A percentile compares a stretch with the other conserved stretches of the same genome.
phyloP scores from a whole-genome alignment of 2,888 invertebrate species.

The Lottia scabra region DNA sequence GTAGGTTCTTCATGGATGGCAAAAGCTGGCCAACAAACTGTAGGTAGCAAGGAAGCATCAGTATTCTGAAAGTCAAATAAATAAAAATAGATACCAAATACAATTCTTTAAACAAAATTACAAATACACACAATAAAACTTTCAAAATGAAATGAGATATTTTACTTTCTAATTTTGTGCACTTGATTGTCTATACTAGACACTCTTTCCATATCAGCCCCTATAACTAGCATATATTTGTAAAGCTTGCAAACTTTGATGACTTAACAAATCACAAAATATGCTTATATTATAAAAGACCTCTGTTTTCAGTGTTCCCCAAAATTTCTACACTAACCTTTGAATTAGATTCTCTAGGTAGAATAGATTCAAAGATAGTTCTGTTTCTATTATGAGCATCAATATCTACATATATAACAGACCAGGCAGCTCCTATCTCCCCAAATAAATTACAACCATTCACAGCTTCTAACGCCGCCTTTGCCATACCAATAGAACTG shows the following conservation, averaged over 20 bases:
- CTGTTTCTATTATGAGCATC: constrained; percentile 99
- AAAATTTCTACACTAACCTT: constrained; percentile 78
- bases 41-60: constrained; percentile 90
- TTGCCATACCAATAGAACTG: constrained; percentile 95
- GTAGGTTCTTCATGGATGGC: constrained; percentile 94
- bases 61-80: constrained; percentile 69
- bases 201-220: too few species aligned
- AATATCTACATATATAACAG: constrained; percentile 98
- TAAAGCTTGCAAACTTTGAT: too few species aligned
- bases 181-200: too few species aligned
- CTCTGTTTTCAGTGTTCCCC: too few species aligned
- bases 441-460: constrained; percentile 99
- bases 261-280: too few species aligned
- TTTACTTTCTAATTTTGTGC: too few species aligned
- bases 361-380: constrained; percentile 97
- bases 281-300: too few species aligned
- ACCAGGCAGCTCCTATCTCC: constrained; percentile 96
- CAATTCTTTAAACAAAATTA: too few species aligned
- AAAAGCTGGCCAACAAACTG: constrained; percentile 97
- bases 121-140: too few species aligned
- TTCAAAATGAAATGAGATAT: too few species aligned
- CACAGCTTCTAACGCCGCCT: constrained; percentile 97
- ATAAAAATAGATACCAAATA: not conserved
- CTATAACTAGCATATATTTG: too few species aligned
- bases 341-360: constrained; percentile 95